phyloP scores from a whole-genome alignment of 2,113 vertebrate species.

The Protobothrops mucrosquamatus region DNA sequence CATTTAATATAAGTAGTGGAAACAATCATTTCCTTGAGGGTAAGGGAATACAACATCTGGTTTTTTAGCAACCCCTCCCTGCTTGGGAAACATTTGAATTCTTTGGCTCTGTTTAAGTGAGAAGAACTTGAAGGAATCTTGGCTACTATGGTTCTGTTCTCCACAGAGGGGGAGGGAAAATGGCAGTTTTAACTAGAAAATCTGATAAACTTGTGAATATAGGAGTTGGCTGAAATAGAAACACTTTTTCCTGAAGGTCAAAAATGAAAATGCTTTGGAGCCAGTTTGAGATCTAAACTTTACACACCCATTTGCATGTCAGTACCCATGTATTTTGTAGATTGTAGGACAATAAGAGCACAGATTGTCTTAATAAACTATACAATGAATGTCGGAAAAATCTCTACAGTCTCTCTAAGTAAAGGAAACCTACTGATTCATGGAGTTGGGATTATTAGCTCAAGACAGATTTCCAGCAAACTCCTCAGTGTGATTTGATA shows the following conservation, averaged over 20 bases:
- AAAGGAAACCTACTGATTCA: constrained; percentile 57
- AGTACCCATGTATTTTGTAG: constrained; percentile 42
- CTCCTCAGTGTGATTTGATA: constrained; percentile 65
- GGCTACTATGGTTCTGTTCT: constrained; percentile 68
- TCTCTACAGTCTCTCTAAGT: constrained; percentile 6
- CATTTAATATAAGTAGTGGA: constrained; percentile 48
- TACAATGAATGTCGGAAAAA: constrained; percentile 47
- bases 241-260: constrained; percentile 64
- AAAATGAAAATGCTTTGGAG: constrained; percentile 48
- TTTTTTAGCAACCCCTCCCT: constrained; percentile 39
- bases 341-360: constrained; percentile 46
- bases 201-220: constrained; percentile 72
- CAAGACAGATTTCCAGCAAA: constrained; percentile 65
- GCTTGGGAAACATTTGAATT: constrained; percentile 61
- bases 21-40: constrained; percentile 32
- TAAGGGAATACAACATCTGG: constrained; percentile 36
- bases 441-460: constrained; percentile 60
- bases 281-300: constrained; percentile 44
- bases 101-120: constrained; percentile 67
- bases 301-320: constrained; percentile 15
- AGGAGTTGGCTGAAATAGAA: constrained; percentile 69
- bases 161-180: constrained; percentile 34
- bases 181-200: constrained; percentile 74
- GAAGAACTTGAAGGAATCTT: constrained; percentile 71
- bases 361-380: constrained; percentile 50